Conservation (phyloP, 2,797 vertebrate genomes). For the Acipenser ruthenus region DNA sequence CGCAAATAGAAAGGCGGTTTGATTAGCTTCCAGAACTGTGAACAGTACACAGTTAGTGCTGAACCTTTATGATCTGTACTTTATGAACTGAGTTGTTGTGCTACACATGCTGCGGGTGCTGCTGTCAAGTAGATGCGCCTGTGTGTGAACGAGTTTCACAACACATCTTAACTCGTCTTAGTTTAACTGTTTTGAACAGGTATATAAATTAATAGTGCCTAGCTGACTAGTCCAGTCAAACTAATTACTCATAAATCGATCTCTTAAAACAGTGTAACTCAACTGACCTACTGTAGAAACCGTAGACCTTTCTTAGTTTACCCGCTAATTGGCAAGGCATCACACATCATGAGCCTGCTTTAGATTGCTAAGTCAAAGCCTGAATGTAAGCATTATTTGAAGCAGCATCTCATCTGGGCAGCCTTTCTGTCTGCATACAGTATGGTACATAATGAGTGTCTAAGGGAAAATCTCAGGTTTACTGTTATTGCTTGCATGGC, state of each 20-base stretch:
- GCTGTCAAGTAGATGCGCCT: not conserved
- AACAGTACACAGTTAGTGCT: not conserved
- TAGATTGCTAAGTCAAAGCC: not conserved
- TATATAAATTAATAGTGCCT: conserved; percentile 3
- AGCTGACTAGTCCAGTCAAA: not conserved
- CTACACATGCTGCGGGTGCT: not conserved
- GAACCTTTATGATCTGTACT: conserved; percentile 3
- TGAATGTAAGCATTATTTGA: not conserved
- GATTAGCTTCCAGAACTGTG: not conserved
- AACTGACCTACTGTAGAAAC: not conserved
- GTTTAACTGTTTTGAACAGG: not conserved
- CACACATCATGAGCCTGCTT: not conserved
- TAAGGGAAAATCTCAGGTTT: not conserved
- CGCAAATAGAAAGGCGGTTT: not conserved
- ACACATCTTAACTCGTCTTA: not conserved
- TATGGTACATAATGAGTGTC: not conserved
- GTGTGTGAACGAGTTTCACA: not conserved
- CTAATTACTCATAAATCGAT: not conserved
- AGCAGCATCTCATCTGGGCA: not conserved
- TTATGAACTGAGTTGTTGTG: not conserved
- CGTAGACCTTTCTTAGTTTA: not conserved
- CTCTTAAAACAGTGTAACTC: not conserved
- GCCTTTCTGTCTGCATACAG: not conserved
- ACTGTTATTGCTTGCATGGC: not conserved
- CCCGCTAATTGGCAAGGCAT: conserved; percentile 10